These are phyloP conservation scores for Limnephilus lunatus DNA, from an alignment of 2,888 invertebrate species.

Conservation along the genomic window DNA sequence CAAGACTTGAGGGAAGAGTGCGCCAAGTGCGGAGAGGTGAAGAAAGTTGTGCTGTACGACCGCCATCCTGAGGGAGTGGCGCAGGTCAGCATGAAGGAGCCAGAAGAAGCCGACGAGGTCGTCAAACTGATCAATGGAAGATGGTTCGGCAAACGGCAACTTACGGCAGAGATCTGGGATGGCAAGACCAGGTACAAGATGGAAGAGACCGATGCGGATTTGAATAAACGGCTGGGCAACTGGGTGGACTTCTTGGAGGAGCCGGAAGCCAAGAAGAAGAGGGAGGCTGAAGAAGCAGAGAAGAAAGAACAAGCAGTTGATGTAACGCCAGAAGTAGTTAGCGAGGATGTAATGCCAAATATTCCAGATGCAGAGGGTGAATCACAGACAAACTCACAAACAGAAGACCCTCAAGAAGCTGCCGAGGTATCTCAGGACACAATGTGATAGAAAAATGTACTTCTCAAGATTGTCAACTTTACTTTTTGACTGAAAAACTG, in stretches of 20 bases:
- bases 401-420: not conserved
- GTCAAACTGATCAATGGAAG: constrained; percentile 91
- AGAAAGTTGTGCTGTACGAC: constrained; percentile 94
- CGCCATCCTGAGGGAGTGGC: constrained; percentile 96
- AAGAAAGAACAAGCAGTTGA: constrained; percentile 19
- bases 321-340: not conserved
- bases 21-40: constrained; percentile 92
- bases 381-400: not conserved
- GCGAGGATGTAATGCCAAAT: not conserved
- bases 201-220: constrained; percentile 93
- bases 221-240: constrained; percentile 86
- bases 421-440: not conserved
- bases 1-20: constrained; percentile 94
- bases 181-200: constrained; percentile 95
- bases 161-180: constrained; percentile 95
- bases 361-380: not conserved
- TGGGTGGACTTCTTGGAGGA: constrained; percentile 91
- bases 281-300: constrained; percentile 52
- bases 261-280: constrained; percentile 72
- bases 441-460: not conserved
- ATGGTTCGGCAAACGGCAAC: constrained; percentile 91
- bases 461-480: not conserved
- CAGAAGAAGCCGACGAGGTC: constrained; percentile 94
- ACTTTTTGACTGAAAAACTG: not conserved
- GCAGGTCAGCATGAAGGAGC: constrained; percentile 91